A percentile compares a stretch with the other conserved stretches of the same genome.
phyloP scores from a whole-genome alignment of 2,888 invertebrate species.

The Erynnis tages region DNA sequence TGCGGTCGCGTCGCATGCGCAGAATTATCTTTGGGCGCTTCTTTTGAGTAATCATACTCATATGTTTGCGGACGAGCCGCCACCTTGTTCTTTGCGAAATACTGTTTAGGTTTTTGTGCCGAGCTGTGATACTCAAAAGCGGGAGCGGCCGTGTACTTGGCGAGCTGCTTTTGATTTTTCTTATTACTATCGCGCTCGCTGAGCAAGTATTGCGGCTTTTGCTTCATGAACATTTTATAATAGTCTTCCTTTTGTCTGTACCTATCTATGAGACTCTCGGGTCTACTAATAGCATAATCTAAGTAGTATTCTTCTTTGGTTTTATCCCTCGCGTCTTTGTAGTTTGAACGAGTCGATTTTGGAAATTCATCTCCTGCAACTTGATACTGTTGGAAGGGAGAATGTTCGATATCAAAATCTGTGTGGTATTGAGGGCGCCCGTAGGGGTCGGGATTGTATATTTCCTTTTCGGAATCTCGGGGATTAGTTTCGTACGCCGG shows the following conservation, averaged over 20 bases:
- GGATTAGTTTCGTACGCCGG: constrained; percentile 56
- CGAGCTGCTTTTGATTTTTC: constrained; percentile 48
- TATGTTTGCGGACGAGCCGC: constrained; percentile 53
- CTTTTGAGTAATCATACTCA: constrained; percentile 58
- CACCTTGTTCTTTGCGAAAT: constrained; percentile 53
- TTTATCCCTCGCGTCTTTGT: constrained; percentile 64
- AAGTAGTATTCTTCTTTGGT: constrained; percentile 62
- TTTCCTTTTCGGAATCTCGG: constrained; percentile 56
- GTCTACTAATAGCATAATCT: constrained; percentile 62
- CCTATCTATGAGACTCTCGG: constrained; percentile 56
- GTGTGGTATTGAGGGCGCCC: constrained; percentile 49
- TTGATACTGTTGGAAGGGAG: constrained; percentile 63
- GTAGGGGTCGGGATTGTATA: constrained; percentile 61
- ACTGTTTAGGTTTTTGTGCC: constrained; percentile 51
- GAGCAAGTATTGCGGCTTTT: constrained; percentile 50
- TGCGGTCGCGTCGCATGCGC: constrained; percentile 58
- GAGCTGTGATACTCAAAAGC: constrained; percentile 41
- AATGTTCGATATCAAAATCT: constrained; percentile 52
- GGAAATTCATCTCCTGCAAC: constrained; percentile 61
- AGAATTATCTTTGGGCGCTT: constrained; percentile 49
- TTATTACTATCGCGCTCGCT: constrained; percentile 42
- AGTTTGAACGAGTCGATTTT: constrained; percentile 53
- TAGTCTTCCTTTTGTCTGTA: constrained; percentile 62
- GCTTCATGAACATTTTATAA: constrained; percentile 60
- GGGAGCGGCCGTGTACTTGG: constrained; percentile 52